Conservation (phyloP, 2,888 invertebrate species). For the Dermolepida albohirtum region DNA sequence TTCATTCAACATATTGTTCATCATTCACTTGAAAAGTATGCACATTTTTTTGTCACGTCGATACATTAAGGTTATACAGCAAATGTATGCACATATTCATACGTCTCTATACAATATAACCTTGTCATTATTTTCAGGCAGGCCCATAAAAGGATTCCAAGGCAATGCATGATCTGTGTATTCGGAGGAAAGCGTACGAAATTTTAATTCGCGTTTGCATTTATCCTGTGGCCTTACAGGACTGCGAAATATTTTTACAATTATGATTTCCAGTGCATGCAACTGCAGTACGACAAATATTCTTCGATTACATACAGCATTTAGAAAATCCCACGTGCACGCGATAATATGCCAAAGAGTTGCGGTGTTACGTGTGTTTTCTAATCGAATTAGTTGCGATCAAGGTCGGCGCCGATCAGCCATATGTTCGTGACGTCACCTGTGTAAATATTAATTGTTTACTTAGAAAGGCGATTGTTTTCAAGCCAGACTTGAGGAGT, state of each 20-base stretch:
- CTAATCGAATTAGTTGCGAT: conserved; percentile 15
- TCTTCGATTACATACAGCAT: no score
- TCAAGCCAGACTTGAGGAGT: neutral
- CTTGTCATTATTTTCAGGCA: conserved; percentile 30
- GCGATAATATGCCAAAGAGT: no score
- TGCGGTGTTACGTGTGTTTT: neutral
- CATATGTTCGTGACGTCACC: conserved; percentile 31
- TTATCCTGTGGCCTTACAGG: neutral
- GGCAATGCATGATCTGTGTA: conserved; percentile 30
- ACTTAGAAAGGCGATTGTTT: conserved; percentile 9
- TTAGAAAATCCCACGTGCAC: no score
- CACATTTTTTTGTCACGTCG: neutral
- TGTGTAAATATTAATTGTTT: conserved; percentile 11
- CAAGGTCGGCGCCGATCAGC: conserved; percentile 7
- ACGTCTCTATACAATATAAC: conserved; percentile 4
- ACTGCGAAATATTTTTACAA: neutral
- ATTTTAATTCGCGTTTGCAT: neutral
- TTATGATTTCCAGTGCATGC: no score
- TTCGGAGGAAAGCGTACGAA: neutral
- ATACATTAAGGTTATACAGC: conserved; percentile 8
- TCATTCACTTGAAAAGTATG: conserved; percentile 12
- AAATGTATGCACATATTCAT: conserved; percentile 9
- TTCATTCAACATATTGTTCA: neutral
- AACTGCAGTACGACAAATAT: no score
- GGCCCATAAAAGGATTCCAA: conserved; percentile 30